Conservation (phyloP, 2,113 vertebrate species). For the Callaeas wilsoni region DNA sequence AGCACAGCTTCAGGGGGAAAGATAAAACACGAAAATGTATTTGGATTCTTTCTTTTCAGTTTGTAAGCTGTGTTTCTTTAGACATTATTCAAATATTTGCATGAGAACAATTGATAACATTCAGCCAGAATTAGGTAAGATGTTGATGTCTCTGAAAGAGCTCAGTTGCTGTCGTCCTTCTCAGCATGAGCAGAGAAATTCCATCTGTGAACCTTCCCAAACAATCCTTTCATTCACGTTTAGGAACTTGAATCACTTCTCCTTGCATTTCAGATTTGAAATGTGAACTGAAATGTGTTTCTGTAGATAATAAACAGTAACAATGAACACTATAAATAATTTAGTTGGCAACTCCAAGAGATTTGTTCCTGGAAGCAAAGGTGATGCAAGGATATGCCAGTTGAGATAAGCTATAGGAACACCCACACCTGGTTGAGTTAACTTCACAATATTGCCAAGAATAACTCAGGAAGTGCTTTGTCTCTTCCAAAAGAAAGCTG, state of each 20-base stretch:
- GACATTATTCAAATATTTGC: background rate
- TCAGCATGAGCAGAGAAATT: background rate
- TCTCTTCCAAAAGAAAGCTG: background rate
- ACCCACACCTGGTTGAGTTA: background rate
- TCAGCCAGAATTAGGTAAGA: background rate
- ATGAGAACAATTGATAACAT: background rate
- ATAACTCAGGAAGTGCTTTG: background rate
- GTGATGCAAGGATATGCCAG: background rate
- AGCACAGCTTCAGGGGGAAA: background rate
- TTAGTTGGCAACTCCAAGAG: background rate
- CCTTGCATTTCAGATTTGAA: background rate
- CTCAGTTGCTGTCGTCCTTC: background rate
- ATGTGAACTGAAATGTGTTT: background rate
- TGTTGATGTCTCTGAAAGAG: background rate
- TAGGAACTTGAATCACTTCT: background rate
- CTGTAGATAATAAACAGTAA: slow-evolving; percentile 10
- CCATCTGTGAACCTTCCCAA: background rate
- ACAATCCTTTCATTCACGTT: background rate
- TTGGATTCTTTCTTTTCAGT: background rate
- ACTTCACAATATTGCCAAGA: background rate
- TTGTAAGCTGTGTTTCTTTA: background rate
- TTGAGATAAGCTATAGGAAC: background rate
- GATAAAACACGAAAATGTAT: background rate
- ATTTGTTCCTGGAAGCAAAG: slow-evolving; percentile 1
- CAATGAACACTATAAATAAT: background rate